Evolutionary conservation across 2,797 vertebrate species (phyloP), one percentile per base, ranked within the genome.

Genomic region (Argyrosomus regius): DNA sequence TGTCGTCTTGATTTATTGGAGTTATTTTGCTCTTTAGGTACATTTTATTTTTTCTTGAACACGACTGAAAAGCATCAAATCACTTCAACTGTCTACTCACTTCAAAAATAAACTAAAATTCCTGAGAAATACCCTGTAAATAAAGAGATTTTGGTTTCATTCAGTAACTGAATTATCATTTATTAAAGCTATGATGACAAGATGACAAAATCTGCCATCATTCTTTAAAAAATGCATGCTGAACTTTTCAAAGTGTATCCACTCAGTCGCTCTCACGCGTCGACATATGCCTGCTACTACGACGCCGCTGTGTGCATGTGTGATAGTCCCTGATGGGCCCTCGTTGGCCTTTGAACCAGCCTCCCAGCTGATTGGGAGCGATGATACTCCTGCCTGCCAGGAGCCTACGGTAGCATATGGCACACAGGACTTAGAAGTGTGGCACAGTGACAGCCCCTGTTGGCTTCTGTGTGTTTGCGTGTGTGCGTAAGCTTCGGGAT

Each of bases 301-400:
- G 5, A 83, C 10, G 45, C 60, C 58, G 35, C 35, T 2, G 72
- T 53, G 56, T 56, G 31, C 39, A 24, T 10, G 14, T 72, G 45
- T 82, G 68, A 66, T 0, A 75, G 67, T 83, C 87, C 80, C 84
- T 39, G 70, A 69, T 70, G 90, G 87, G 84, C 72, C 82, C 87
- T 90, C 54, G 35, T 90, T 91, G 90, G 83, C 88, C 92, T 91
- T 76, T 92, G 87, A 91, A 89, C 91, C 81, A 12, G 62, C 68
- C 79, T 80, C 67, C 87, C 77, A 54, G 77, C 72, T 79, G 87
- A 88, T 77, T 63, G 72, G 56, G 77, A 85, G 74, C 79, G 43
- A 48, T n/a, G 63, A 72, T 72, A 60, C 83, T 78, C 57, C 67
- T 69, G 80, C 80, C 79, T 91, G 90, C 90, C 87, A 89, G 89